A percentile compares a stretch with the other conserved stretches of the same genome.
phyloP scores from a whole-genome alignment of 37 sponge, comb jelly and placozoan genomes.

The Chondrilla cf. caribensis region DNA sequence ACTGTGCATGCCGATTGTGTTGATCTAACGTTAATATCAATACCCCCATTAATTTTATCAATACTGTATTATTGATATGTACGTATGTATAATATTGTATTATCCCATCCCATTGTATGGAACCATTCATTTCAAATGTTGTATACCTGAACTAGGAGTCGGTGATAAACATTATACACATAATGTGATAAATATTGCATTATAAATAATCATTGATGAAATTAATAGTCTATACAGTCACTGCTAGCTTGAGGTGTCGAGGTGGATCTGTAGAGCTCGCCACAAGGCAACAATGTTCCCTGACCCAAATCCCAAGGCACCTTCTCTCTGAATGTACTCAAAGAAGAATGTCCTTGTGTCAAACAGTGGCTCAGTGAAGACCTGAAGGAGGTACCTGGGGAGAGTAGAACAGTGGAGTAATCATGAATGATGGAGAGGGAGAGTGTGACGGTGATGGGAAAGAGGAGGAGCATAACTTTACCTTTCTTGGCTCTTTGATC shows the following conservation, averaged over 20 bases:
- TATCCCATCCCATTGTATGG: too few species aligned
- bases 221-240: too few species aligned
- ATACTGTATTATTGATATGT: too few species aligned
- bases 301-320: conserved; percentile 60
- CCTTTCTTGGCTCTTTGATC: not conserved
- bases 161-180: too few species aligned
- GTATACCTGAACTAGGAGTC: too few species aligned
- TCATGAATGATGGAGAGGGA: not conserved
- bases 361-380: conserved; percentile 67
- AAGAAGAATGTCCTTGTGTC: conserved; percentile 58
- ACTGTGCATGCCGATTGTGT: too few species aligned
- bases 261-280: conserved; percentile 45
- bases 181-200: too few species aligned
- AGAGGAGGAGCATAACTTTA: not conserved
- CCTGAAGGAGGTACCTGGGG: conserved; percentile 57
- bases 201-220: too few species aligned
- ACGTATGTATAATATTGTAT: too few species aligned
- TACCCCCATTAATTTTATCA: too few species aligned
- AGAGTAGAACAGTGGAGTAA: not conserved
- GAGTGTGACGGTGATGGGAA: not conserved
- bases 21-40: too few species aligned
- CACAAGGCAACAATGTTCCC: conserved; percentile 68
- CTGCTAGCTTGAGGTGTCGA: not conserved
- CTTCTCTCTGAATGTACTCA: conserved; percentile 58
- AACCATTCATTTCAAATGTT: too few species aligned